Percentiles rank a stretch among this genome's conserved stretches.
phyloP scores from a whole-genome alignment of 2,888 invertebrate genomes.

The Euplexia lucipara region DNA sequence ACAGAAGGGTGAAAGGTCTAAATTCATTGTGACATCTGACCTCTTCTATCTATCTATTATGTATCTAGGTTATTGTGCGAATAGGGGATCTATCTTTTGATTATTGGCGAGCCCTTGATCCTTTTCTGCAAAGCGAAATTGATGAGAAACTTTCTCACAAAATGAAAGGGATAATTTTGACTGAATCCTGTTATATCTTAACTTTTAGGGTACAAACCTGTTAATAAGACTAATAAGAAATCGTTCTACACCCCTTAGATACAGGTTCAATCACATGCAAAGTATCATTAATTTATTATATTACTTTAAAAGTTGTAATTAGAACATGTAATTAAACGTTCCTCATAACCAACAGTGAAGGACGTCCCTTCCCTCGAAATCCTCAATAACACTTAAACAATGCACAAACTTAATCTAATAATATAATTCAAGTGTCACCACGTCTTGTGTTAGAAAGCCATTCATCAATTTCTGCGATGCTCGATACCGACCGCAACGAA shows the following conservation, averaged over 20 bases:
- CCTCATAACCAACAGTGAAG: not conserved
- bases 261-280: slow-evolving; percentile 25
- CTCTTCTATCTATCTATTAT: slow-evolving; percentile 63
- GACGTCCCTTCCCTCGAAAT: not conserved
- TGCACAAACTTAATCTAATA: slow-evolving; percentile 34
- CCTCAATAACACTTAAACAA: slow-evolving; percentile 34
- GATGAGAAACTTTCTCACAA: slow-evolving; percentile 59
- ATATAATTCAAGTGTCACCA: slow-evolving; percentile 51
- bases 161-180: slow-evolving; percentile 55
- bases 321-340: not conserved
- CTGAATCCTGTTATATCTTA: slow-evolving; percentile 48
- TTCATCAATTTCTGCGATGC: slow-evolving; percentile 66
- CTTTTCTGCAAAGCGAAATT: slow-evolving; percentile 45
- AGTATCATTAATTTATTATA: not conserved
- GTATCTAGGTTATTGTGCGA: slow-evolving; percentile 52
- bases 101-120: slow-evolving; percentile 45
- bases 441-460: slow-evolving; percentile 63
- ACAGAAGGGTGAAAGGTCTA: slow-evolving; percentile 75
- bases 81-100: slow-evolving; percentile 58
- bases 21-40: slow-evolving; percentile 71
- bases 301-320: not conserved
- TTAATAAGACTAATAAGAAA: slow-evolving; percentile 33
- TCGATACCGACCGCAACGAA: slow-evolving; percentile 62
- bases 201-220: slow-evolving; percentile 51
- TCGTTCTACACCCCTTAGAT: slow-evolving; percentile 4